A percentile compares a stretch with the other conserved stretches of the same genome.
Evolutionary conservation across 1,140 invertebrate species (phyloP).

Genomic region (Pachyrhynchus sulphureomaculatus): DNA sequence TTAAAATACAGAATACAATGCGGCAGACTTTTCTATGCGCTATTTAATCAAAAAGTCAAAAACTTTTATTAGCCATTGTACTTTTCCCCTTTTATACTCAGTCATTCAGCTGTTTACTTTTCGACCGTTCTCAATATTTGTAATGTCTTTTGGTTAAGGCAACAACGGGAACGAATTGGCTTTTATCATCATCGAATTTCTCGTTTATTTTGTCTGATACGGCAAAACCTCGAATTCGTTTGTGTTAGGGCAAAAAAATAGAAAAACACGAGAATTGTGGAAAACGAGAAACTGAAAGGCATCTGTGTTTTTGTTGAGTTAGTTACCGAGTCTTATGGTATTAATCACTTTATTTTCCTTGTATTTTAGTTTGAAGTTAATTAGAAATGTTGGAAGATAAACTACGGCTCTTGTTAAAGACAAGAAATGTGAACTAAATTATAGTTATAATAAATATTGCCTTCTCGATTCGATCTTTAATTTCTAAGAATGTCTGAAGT

Average conservation of each 20-base stretch:
- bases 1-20: neutral
- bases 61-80: constrained; percentile 11
- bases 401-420: no score
- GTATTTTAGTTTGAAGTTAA: neutral
- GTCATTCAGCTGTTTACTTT: constrained; percentile 6
- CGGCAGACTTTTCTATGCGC: neutral
- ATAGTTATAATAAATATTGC: no score
- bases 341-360: neutral
- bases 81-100: constrained; percentile 5
- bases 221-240: constrained; percentile 14
- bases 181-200: constrained; percentile 15
- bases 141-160: constrained; percentile 17
- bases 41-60: neutral
- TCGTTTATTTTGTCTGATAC: constrained; percentile 14
- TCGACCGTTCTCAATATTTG: constrained; percentile 17
- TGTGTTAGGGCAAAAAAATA: constrained; percentile 1
- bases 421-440: no score
- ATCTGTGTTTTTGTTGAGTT: constrained; percentile 1
- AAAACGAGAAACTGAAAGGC: constrained; percentile 12
- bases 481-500: no score
- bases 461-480: no score
- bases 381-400: no score
- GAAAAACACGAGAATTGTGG: constrained; percentile 2
- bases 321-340: neutral
- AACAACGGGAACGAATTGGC: constrained; percentile 18